Evolutionary conservation across 2,113 vertebrate genomes (phyloP), one percentile per base, ranked within the genome.

Genomic region (Odontophorus gujanensis): DNA sequence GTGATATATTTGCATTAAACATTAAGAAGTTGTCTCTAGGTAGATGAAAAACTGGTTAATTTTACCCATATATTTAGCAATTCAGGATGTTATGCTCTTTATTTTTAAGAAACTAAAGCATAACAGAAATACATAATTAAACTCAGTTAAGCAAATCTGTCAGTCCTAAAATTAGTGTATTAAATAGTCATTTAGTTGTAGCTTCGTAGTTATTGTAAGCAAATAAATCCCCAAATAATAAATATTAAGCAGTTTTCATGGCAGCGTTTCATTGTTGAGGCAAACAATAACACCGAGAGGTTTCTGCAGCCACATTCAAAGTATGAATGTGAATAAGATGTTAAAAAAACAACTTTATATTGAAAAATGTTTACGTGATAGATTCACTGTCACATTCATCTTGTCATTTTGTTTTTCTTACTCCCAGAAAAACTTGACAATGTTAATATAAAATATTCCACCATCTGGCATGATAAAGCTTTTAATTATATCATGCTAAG

Each of bases 381-480:
- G 59, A n/a, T 80, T 85, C 50, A 82, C 30, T 18, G 53, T 36
- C 65, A 45, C 30, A 81, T 78, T 77, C 40, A 36, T 48, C 30
- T 91, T 78, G 57, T 85, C 14, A 43, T 87, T 90, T 69, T 87
- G 32, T 85, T 91, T 91, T 83, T 91, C 85, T 80, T 24, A 78
- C 11, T 86, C 58, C 76, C 55, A 62, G 45, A 58, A 83, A 92
- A 69, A n/a, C 21, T 26, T 87, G 57, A 61, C 22, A 40, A 10
- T 21, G 30, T 81, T 90, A 84, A 72, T 90, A 57, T 45, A 81
- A 90, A 83, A 65, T 91, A 71, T 86, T 88, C 73, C 65, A 77
- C 76, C 61, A 81, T 58, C 82, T 88, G 79, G 43, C 32, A 89
- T 59, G 71, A 91, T 74, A 87, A 90, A 85, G 5, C 25, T 85